phyloP scores from a whole-genome alignment of 2,113 vertebrate genomes.

The Scatophagus argus region DNA sequence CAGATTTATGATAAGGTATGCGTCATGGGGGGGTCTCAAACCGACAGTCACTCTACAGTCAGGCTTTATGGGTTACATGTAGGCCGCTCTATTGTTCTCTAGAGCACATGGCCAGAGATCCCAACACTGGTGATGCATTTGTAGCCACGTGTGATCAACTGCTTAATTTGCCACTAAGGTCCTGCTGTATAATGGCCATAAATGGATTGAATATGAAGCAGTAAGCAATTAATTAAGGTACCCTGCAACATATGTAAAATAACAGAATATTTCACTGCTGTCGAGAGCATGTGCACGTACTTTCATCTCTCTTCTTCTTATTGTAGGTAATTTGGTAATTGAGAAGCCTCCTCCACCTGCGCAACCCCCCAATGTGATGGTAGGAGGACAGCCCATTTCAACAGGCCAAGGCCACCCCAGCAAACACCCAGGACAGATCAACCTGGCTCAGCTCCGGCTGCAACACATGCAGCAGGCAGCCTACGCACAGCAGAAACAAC shows the following conservation, averaged over 20 bases:
- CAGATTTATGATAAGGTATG: too few relatives aligned
- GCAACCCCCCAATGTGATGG: conserved; percentile 90
- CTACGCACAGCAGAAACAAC: conserved; percentile 89
- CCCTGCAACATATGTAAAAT: not conserved
- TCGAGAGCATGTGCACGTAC: not conserved
- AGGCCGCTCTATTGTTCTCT: too few relatives aligned
- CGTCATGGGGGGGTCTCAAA: too few relatives aligned
- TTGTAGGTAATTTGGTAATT: conserved; percentile 93
- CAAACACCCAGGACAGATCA: conserved; percentile 96
- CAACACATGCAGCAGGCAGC: conserved; percentile 97
- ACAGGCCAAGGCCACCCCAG: conserved; percentile 90
- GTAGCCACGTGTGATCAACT: too few relatives aligned
- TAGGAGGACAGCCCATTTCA: conserved; percentile 89
- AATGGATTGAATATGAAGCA: not conserved
- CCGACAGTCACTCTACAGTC: too few relatives aligned
- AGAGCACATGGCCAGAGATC: too few relatives aligned
- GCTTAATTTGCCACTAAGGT: not conserved
- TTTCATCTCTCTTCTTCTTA: conserved; percentile 17
- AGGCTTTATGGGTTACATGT: too few relatives aligned
- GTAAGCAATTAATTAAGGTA: not conserved
- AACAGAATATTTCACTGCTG: not conserved
- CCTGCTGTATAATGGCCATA: not conserved
- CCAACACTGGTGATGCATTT: too few relatives aligned
- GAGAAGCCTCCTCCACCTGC: conserved; percentile 91
- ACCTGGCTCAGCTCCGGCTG: conserved; percentile 95